A percentile compares a stretch with the other conserved stretches of the same genome.
Conservation (phyloP, 1,140 invertebrate species). For the Drosophila pruinosa region DNA sequence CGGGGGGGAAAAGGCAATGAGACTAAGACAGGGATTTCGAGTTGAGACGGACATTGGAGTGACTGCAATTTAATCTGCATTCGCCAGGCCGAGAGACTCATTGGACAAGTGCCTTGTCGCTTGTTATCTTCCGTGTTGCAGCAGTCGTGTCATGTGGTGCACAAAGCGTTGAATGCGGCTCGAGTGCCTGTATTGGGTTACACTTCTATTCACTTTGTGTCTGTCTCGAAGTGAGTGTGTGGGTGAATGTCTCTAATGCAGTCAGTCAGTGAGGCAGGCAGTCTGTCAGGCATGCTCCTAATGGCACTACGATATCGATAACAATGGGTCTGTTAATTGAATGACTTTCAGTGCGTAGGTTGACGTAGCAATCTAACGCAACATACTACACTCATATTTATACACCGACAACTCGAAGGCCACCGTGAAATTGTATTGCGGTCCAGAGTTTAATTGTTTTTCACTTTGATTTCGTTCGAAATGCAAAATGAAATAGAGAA, state of each 20-base stretch:
- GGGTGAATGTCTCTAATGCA: constrained; percentile 24
- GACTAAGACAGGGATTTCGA: not conserved
- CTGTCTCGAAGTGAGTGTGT: not conserved
- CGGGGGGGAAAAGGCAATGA: not conserved
- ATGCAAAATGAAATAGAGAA: constrained; percentile 27
- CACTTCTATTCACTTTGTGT: constrained; percentile 25
- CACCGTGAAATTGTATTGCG: constrained; percentile 45
- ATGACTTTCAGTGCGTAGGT: constrained; percentile 66
- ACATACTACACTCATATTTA: not conserved
- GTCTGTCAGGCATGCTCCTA: not conserved
- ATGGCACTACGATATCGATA: constrained; percentile 22
- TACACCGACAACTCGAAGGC: constrained; percentile 55
- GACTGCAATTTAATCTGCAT: constrained; percentile 64
- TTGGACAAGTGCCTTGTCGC: constrained; percentile 51
- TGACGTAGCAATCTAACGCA: not conserved
- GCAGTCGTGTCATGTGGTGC: constrained; percentile 8
- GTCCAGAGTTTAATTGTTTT: constrained; percentile 63
- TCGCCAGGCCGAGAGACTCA: constrained; percentile 13
- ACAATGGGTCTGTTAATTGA: constrained; percentile 72
- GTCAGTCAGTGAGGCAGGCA: not conserved
- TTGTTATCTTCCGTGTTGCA: constrained; percentile 38
- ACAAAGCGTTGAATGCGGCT: not conserved
- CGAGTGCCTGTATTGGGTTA: constrained; percentile 33
- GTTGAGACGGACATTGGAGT: not conserved
- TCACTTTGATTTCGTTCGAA: constrained; percentile 28